Percentiles rank a stretch among this genome's conserved stretches.
These are phyloP conservation scores for Ochotona curzoniae DNA, from an alignment of 2,113 vertebrate species.

Conservation along the genomic window DNA sequence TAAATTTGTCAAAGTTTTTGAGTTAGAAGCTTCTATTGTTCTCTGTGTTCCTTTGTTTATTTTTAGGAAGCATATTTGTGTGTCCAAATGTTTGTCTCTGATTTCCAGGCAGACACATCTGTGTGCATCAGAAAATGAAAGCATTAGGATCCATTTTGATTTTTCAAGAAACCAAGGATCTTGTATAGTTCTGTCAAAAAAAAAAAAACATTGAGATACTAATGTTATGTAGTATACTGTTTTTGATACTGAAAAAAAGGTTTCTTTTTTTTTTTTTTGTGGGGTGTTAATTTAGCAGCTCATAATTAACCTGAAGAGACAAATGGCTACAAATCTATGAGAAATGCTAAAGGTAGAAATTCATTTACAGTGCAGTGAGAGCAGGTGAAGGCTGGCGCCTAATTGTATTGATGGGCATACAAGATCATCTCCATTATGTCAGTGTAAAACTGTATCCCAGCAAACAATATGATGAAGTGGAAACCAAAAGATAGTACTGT, in stretches of 20 bases:
- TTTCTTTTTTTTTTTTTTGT: neutral
- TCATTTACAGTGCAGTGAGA: neutral
- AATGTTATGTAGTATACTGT: neutral
- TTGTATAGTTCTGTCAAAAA: neutral
- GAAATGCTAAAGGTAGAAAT: neutral
- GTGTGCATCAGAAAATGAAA: neutral
- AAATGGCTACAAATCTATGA: neutral
- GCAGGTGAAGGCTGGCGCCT: neutral
- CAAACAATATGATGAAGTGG: neutral
- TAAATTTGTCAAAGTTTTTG: neutral
- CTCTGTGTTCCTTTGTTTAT: neutral
- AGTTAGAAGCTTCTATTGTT: constrained; percentile 14
- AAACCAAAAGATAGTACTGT: neutral
- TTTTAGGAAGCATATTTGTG: neutral
- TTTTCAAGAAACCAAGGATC: neutral
- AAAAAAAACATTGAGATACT: neutral
- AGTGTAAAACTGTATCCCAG: neutral
- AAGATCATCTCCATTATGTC: neutral
- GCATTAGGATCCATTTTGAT: neutral
- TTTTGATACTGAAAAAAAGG: neutral
- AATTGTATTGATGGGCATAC: neutral
- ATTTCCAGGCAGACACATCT: neutral
- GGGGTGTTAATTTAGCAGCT: neutral
- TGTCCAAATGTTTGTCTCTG: neutral
- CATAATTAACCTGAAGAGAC: neutral